Base-by-base conservation (phyloP, 1,140 invertebrate genomes). In the Hyposmocoma kahamanoa region DNA sequence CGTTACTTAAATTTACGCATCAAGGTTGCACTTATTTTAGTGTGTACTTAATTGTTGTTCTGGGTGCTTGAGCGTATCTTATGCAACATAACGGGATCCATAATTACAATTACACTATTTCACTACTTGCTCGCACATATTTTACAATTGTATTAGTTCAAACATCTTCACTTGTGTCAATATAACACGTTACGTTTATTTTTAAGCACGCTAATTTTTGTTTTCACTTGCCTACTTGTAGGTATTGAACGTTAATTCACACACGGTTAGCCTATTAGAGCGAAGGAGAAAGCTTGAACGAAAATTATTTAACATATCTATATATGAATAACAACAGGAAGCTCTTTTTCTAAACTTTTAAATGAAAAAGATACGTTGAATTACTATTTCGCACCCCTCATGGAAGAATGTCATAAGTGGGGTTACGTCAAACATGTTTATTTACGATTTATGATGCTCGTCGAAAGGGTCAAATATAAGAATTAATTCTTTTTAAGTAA, bases 111-210 rank as follows among this genome's bases (percentile, higher is more conserved):
- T 58, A 59, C 57, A 57, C 68, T 72, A 69, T 49, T 30, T 50
- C 57, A 65, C 48, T 57, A 59, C 30, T 28, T 51, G 53, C 58
- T 73, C 72, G 73, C 65, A 78, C 68, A 61, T 55, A 66, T 61
- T 60, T 69, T 64, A 62, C 50, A 61, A 22, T 50, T 59, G 51
- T 53, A 56, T 41, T 61, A 51, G 51, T 60, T 38, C 47, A 63
- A n/a, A 65, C 58, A 59, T 52, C 52, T 42, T 62, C 57, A 68
- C 51, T 62, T 36, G 15, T 36, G 15, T 15, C n/a, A n/a, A n/a
- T n/a, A n/a, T n/a, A n/a, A n/a, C n/a, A n/a, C n/a, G n/a, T n/a
- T n/a, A n/a, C n/a, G n/a, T n/a, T n/a, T n/a, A n/a, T n/a, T n/a
- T n/a, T n/a, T n/a, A n/a, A n/a, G n/a, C n/a, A n/a, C n/a, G n/a